Evolutionary conservation across 2,888 invertebrate species (phyloP).

Genomic region (Achlya flavicornis): DNA sequence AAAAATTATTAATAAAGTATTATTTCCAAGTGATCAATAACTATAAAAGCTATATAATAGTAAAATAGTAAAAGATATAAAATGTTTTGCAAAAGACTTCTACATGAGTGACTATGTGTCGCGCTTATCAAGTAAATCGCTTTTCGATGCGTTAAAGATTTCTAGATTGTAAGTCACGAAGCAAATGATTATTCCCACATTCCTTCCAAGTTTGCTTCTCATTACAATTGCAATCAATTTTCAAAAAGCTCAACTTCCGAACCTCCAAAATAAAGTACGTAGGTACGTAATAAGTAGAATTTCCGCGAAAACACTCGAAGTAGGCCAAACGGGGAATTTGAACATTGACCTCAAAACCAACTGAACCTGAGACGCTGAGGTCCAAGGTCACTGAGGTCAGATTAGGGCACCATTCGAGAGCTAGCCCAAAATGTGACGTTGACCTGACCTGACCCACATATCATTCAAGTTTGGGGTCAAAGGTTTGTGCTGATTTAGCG

Average conservation of each 20-base stretch:
- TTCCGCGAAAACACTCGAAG: slow-evolving; percentile 21
- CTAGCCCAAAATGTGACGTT: slow-evolving; percentile 67
- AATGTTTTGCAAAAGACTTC: too few relatives aligned
- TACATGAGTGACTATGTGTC: too few relatives aligned
- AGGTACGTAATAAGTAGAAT: neutral
- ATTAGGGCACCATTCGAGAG: slow-evolving; percentile 62
- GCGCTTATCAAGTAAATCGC: too few relatives aligned
- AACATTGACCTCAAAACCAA: slow-evolving; percentile 56
- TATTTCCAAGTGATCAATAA: too few relatives aligned
- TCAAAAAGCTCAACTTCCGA: neutral
- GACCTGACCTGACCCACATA: slow-evolving; percentile 65
- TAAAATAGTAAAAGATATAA: too few relatives aligned
- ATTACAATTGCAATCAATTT: neutral
- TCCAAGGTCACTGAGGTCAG: slow-evolving; percentile 69
- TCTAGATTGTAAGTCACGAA: neutral
- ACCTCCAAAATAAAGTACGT: neutral
- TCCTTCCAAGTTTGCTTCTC: neutral
- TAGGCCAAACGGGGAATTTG: slow-evolving; percentile 27
- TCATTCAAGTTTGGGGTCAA: slow-evolving; percentile 62
- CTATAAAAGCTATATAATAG: too few relatives aligned
- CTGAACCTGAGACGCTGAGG: slow-evolving; percentile 43
- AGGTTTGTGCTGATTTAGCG: slow-evolving; percentile 31
- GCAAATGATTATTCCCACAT: neutral
- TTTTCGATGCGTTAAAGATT: neutral
- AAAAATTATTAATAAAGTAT: too few relatives aligned